phyloP scores from a whole-genome alignment of 2,113 vertebrate species.

The Rhinolophus ferrumequinum region DNA sequence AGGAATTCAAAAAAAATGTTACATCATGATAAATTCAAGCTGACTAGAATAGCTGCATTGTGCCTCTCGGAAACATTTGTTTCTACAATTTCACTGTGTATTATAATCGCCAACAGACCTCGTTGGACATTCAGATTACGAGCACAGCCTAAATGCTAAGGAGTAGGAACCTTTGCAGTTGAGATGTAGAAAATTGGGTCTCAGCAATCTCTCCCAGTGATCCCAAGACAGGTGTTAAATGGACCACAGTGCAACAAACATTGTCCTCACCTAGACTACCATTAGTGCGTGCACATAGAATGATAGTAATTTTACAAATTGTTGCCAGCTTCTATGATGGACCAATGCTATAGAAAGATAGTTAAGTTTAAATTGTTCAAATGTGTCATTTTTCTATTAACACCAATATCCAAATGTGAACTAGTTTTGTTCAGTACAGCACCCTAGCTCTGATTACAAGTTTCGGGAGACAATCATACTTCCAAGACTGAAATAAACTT shows the following conservation, averaged over 20 bases:
- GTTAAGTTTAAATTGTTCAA: neutral
- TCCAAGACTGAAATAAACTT: neutral
- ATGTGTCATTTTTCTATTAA: neutral
- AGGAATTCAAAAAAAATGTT: neutral
- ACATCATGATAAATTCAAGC: neutral
- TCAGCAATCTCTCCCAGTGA: neutral
- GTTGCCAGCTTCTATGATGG: neutral
- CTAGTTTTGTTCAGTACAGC: neutral
- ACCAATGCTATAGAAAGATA: neutral
- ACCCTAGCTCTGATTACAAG: neutral
- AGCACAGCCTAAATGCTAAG: neutral
- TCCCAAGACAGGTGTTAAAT: neutral
- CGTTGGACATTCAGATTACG: neutral
- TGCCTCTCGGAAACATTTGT: neutral
- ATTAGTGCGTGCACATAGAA: neutral
- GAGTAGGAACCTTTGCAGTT: neutral
- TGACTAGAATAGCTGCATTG: neutral
- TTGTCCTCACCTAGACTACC: neutral
- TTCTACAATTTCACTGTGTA: neutral
- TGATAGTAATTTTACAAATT: neutral
- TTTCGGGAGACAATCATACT: neutral
- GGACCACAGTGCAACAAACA: neutral
- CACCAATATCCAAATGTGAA: neutral
- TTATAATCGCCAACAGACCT: neutral
- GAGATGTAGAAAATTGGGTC: neutral